A percentile compares a stretch with the other conserved stretches of the same genome.
Conservation (phyloP, 2,888 invertebrate genomes). For the Neelides folsomi region DNA sequence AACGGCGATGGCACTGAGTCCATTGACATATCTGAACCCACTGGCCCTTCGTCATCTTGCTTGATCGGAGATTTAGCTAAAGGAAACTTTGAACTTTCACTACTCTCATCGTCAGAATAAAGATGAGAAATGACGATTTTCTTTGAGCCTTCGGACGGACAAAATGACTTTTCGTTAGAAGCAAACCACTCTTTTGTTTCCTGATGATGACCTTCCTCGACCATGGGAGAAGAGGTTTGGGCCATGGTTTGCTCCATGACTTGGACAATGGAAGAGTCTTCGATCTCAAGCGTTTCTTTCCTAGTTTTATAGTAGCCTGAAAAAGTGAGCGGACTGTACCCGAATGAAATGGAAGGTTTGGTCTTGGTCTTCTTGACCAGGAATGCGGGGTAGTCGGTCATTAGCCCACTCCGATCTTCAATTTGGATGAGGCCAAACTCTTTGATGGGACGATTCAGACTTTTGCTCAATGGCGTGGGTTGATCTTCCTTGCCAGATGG, state of each 20-base stretch:
- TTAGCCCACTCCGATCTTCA: slow-evolving; percentile 12
- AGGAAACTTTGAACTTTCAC: slow-evolving; percentile 8
- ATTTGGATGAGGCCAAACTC: slow-evolving; percentile 8
- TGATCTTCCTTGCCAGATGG: slow-evolving; percentile 13
- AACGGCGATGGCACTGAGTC: slow-evolving; percentile 32
- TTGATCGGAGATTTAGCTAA: background rate
- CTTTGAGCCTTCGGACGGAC: slow-evolving; percentile 29
- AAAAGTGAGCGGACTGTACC: slow-evolving; percentile 21
- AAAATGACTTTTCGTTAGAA: slow-evolving; percentile 22
- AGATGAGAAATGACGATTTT: slow-evolving; percentile 31
- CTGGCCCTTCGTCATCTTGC: background rate
- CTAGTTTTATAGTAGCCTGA: slow-evolving; percentile 24
- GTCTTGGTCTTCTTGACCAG: slow-evolving; percentile 15
- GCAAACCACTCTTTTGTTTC: slow-evolving; percentile 26
- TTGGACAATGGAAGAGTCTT: slow-evolving; percentile 15
- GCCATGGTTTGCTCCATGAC: slow-evolving; percentile 17
- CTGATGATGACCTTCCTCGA: background rate
- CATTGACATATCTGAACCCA: slow-evolving; percentile 9
- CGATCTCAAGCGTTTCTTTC: slow-evolving; percentile 17
- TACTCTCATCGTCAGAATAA: slow-evolving; percentile 31
- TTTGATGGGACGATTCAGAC: slow-evolving; percentile 10
- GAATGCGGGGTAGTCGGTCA: slow-evolving; percentile 16
- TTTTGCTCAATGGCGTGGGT: slow-evolving; percentile 16
- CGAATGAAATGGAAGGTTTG: slow-evolving; percentile 19
- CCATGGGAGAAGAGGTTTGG: background rate